phyloP scores from a whole-genome alignment of 2,888 invertebrate species.

The Xanthia togata region DNA sequence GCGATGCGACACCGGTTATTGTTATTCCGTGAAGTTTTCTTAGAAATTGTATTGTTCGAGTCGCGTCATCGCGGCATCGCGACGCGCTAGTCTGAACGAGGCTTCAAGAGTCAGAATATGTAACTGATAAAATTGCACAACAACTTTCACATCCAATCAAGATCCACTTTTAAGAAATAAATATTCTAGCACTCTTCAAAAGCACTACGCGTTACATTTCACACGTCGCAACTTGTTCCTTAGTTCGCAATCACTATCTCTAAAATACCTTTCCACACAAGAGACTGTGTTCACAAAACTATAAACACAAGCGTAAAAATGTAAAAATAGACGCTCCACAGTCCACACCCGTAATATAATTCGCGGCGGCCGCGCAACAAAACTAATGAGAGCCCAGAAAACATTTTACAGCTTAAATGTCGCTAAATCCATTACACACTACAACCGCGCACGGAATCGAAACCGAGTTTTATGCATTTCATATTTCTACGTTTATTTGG shows the following conservation, averaged over 20 bases:
- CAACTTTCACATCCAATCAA: conserved; percentile 8
- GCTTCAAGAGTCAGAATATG: background rate
- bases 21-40: too few species aligned
- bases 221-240: conserved; percentile 45
- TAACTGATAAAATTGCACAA: conserved; percentile 7
- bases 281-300: conserved; percentile 54
- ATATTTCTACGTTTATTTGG: conserved; percentile 83
- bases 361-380: conserved; percentile 55
- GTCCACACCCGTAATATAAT: conserved; percentile 52
- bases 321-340: conserved; percentile 54
- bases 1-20: too few species aligned
- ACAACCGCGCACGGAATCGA: conserved; percentile 55
- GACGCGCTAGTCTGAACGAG: too few species aligned
- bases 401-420: conserved; percentile 66
- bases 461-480: conserved; percentile 75
- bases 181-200: conserved; percentile 8
- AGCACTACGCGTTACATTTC: conserved; percentile 45
- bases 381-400: conserved; percentile 58
- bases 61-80: too few species aligned
- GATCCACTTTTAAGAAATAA: conserved; percentile 19
- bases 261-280: conserved; percentile 53
- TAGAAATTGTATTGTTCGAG: too few species aligned
- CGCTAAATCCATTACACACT: conserved; percentile 73
- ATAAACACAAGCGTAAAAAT: conserved; percentile 54
- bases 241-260: conserved; percentile 40